phyloP scores from a whole-genome alignment of 2,888 invertebrate genomes.

The Theretra japonica region DNA sequence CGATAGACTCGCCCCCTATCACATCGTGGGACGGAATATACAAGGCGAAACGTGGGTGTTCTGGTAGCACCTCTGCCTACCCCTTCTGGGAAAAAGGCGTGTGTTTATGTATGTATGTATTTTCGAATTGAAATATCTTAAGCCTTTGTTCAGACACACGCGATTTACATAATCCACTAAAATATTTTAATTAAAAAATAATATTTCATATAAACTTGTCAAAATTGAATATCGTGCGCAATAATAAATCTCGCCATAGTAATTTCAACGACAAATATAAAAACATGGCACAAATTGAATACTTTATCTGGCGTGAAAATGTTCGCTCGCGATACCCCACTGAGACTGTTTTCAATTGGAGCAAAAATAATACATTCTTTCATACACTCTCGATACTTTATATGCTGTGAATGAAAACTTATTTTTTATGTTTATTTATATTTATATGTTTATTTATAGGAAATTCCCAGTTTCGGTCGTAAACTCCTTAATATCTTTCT shows the following conservation, averaged over 20 bases:
- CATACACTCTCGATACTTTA: constrained; percentile 34
- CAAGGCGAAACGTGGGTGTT: too few species aligned
- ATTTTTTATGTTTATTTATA: neutral
- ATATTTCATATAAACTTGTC: neutral
- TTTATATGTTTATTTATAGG: too few species aligned
- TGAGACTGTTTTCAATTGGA: constrained; percentile 48
- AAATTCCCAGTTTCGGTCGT: too few species aligned
- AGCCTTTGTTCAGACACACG: too few species aligned
- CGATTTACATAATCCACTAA: too few species aligned
- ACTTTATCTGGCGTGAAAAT: constrained; percentile 35
- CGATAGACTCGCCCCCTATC: too few species aligned
- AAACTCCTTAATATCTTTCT: too few species aligned
- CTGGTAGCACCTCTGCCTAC: too few species aligned
- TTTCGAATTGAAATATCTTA: too few species aligned
- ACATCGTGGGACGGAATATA: too few species aligned
- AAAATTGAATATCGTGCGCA: neutral
- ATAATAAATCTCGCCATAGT: constrained; percentile 4
- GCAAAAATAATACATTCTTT: constrained; percentile 54
- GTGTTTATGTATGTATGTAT: too few species aligned
- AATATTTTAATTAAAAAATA: neutral
- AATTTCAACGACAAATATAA: constrained; percentile 1
- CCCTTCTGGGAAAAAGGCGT: too few species aligned
- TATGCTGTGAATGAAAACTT: neutral
- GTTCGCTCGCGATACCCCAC: constrained; percentile 42
- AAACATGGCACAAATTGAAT: neutral